Percentiles rank a stretch among this genome's conserved stretches.
Evolutionary conservation across 2,797 vertebrate genomes (phyloP).

Genomic region (Sebastes vulpes): DNA sequence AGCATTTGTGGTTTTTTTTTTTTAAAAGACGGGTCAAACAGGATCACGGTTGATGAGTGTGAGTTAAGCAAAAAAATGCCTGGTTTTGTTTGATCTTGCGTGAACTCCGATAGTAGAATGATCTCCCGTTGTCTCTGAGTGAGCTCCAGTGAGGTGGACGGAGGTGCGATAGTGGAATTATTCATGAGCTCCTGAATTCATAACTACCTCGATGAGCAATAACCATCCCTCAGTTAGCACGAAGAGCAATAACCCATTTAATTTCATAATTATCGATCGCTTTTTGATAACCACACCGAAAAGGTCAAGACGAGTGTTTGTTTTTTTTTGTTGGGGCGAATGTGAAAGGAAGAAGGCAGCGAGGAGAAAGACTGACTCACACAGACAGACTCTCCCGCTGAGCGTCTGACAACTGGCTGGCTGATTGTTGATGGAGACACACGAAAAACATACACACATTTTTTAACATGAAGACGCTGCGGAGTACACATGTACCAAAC

Average conservation of each 20-base stretch:
- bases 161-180: conserved; percentile 26
- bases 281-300: conserved; percentile 40
- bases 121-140: not conserved
- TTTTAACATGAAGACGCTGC: not conserved
- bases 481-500: not conserved
- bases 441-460: not conserved
- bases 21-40: not conserved
- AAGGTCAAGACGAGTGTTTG: conserved; percentile 34
- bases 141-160: not conserved
- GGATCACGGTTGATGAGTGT: not conserved
- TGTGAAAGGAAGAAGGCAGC: not conserved
- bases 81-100: not conserved
- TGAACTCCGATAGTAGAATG: not conserved
- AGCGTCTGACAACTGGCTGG: conserved; percentile 42
- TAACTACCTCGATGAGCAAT: conserved; percentile 72
- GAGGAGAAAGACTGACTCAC: conserved; percentile 25
- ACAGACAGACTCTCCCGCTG: conserved; percentile 49
- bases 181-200: conserved; percentile 68
- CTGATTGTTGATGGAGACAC: conserved; percentile 44
- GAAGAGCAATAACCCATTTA: conserved; percentile 55
- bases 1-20: not conserved
- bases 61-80: not conserved
- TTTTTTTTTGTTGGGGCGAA: not conserved
- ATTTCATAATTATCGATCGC: conserved; percentile 74
- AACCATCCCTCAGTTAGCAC: conserved; percentile 66